Evolutionary conservation across 2,113 vertebrate genomes (phyloP), one percentile per base, ranked within the genome.

Genomic region (Sebastes fasciatus): DNA sequence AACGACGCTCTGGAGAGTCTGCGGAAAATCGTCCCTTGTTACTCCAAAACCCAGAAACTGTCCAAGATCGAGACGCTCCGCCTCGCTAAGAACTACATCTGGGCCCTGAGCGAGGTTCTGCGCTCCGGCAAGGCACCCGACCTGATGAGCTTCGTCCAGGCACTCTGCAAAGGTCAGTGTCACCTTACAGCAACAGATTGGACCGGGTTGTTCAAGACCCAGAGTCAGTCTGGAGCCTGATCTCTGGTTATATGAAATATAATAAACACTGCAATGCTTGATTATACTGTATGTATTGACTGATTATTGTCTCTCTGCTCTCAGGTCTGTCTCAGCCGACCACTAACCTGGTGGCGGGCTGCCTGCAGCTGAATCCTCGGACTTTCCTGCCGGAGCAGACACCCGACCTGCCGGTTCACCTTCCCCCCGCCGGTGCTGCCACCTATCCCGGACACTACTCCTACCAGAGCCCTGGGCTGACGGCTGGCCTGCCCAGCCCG

Each of bases 31-130:
- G 98, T 99, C 34, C 98, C 98, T 54, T 99, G 98, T 89, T 99
- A 99, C 92, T 99, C 98, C 80, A 99, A 99, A 89, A 99, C 98
- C 0, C 98, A 99, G 93, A 99, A 99, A 91, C 95, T 99, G 3
- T 99, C 98, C 77, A 99, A 99, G 92, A 99, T 99, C 40, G 98
- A 99, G 95, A 99, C 98, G 0, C 94, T 99, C 73, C 97, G 98
- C 76, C 92, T 99, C 71, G 98, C 98, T 86, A 99, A 99, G 93
- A 99, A 99, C 93, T 99, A 99, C 90, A 99, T 99, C 91, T 99
- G 98, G 98, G 97, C 98, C 0, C 96, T 99, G 11, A 99, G 98
- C 0, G 98, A 99, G 95, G 96, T 97, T 88, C 94, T 99, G 88
- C 96, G 98, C 26, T 99, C 98, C 0, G 98, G 98, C 48, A 99